Evolutionary conservation across 2,113 vertebrate species (phyloP).

Genomic region (Lasiurus borealis): DNA sequence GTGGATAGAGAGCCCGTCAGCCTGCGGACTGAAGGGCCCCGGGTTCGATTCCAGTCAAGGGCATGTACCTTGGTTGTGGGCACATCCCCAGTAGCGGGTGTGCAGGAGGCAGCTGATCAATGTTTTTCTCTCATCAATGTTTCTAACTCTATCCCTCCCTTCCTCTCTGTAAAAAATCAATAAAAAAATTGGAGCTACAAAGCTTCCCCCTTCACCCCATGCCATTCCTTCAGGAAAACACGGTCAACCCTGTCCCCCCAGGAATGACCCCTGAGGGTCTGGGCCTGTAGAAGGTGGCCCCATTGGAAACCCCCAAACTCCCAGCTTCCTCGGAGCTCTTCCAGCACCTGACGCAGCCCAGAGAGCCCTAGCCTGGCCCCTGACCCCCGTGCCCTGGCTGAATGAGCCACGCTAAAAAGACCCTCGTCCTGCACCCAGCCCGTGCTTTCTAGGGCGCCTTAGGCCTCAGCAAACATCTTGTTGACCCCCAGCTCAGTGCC

Average conservation of each 20-base stretch:
- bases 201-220: neutral
- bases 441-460: neutral
- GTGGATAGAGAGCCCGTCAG: too few species aligned
- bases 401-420: rapidly evolving
- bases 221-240: neutral
- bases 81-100: too few species aligned
- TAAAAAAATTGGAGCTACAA: neutral
- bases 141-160: too few species aligned
- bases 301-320: neutral
- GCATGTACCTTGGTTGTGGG: too few species aligned
- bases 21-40: too few species aligned
- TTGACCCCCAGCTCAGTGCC: neutral
- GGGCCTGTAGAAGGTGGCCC: neutral
- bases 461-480: neutral
- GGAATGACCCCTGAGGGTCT: neutral
- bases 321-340: neutral
- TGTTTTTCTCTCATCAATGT: too few species aligned
- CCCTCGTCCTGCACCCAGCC: neutral
- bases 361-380: neutral
- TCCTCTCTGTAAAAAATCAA: too few species aligned
- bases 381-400: neutral
- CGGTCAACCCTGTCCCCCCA: neutral
- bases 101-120: too few species aligned
- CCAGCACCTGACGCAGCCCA: neutral
- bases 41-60: too few species aligned